A percentile compares a stretch with the other conserved stretches of the same genome.
Evolutionary conservation across 2,797 vertebrate genomes (phyloP).

Genomic region (Todus mexicanus): DNA sequence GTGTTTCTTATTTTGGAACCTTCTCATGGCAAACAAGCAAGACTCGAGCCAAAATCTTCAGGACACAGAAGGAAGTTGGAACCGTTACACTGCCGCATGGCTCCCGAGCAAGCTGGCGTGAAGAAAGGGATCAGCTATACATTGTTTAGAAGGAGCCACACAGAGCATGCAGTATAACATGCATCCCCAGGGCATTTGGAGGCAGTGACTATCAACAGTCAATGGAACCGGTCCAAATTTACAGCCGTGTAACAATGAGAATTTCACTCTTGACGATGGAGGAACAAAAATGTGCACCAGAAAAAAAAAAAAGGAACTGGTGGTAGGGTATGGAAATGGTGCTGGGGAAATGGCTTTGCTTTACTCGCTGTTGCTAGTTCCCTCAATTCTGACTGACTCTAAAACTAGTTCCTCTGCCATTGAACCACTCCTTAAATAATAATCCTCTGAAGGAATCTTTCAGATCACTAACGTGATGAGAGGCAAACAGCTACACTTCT

Average conservation of each 20-base stretch:
- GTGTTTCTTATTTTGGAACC: constrained; percentile 51
- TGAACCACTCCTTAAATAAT: constrained; percentile 7
- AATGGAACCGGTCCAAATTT: constrained; percentile 22
- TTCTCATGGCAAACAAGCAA: constrained; percentile 47
- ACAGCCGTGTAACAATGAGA: not conserved
- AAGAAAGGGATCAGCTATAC: not conserved
- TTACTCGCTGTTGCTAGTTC: not conserved
- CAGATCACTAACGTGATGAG: not conserved
- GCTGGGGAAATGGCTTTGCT: not conserved
- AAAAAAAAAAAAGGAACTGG: not conserved
- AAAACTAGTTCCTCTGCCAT: not conserved
- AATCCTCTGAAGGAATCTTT: constrained; percentile 41
- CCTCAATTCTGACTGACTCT: not conserved
- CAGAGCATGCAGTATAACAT: constrained; percentile 5
- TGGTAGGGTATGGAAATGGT: not conserved
- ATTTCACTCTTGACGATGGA: not conserved
- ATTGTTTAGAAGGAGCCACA: constrained; percentile 23
- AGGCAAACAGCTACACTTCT: constrained; percentile 1
- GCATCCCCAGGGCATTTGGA: constrained; percentile 6
- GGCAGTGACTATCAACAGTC: not conserved
- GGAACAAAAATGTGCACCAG: not conserved
- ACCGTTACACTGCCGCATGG: not conserved
- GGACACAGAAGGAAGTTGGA: constrained; percentile 45
- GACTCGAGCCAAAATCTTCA: constrained; percentile 30
- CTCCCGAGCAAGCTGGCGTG: not conserved